Evolutionary conservation across 2,888 invertebrate species (phyloP), one percentile per base, ranked within the genome.

Genomic region (Sinhomidia bicolor): DNA sequence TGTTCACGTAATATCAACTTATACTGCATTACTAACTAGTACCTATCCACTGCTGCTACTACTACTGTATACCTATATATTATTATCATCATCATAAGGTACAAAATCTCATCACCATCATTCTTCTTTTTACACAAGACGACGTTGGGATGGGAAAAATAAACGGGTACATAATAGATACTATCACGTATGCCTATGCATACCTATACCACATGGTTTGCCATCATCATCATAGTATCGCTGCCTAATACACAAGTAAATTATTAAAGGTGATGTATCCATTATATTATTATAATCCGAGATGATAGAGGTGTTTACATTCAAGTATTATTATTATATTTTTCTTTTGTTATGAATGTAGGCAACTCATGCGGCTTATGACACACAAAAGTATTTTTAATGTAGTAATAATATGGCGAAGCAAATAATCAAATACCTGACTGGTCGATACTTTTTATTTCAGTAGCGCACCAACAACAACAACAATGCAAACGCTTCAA

Each of bases 351-450:
- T 44, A 71, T 71, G 71, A 71, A 71, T 44, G 71, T 71, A 23
- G 71, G 65, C 36, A 65, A 65, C n/a, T 65, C 32, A 65, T 65
- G 65, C n/a, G 44, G 71, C 71, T 41, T 76, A 76, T 51, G 57
- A 60, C 79, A 79, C 32, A 12, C 60, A 79, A 54, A 36, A 60
- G 51, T 79, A 14, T 79, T 79, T 60, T 36, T 41, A 71, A 41
- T 68, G 71, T 9, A 62, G 17, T n/a, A 71, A 36, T 51, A 51
- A 60, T 20, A 54, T 54, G 54, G 5, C 32, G 32, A 32, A 65
- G 6, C 2, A 17, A n/a, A 26, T 12, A 12, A 17, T 26, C 7
- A 32, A 32, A 17, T 32, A 68, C n/a, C 68, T 68, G 68, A 17
- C 17, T 36, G 68, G 17, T 68, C 20, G 1, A 14, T 5, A 0